Evolutionary conservation across 2,888 invertebrate genomes (phyloP), one percentile per base, ranked within the genome.

Genomic region (Serripes groenlandicus): DNA sequence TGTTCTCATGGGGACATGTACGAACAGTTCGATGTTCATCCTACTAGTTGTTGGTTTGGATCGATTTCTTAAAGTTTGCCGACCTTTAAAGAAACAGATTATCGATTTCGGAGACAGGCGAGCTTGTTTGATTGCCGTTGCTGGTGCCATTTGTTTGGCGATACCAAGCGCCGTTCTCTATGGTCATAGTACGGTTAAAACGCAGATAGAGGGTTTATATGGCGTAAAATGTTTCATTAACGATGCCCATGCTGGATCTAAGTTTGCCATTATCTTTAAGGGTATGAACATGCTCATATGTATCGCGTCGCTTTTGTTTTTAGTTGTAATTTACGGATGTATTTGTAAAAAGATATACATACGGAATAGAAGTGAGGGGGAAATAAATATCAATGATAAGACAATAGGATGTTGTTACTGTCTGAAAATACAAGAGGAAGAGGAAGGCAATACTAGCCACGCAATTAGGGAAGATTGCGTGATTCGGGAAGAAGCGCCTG

Each of bases 161-260:
- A 75, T 89, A 62, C 89, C 90, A 21, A 87, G 90, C 54, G 83
- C 82, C 1, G 37, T 90, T 28, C 35, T 92, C 1, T 91, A 90
- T 71, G 92, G 92, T 5, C 68, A 85, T 2, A 81, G 89, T 66
- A 76, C 89, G 21, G 85, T 85, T 4, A 70, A 82, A 1, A 88
- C 88, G 0, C 74, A 42, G 0, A 49, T 81, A 7, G 23, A 78
- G 0, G 78, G 75, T 23, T 42, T 90, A 0, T 66, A 62, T 2
- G 91, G 90, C 0, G 78, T 76, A 3, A 88, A 89, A 71, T 92
- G 92, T 64, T 89, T 90, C 64, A 87, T 87, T 9, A 81, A 85
- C 15, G 90, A 91, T 64, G n/a, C 35, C 1, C 78, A 84, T 26
- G 79, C 70, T 18, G 71, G 72, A 23, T 83, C 87, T 0, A 32